A percentile compares a stretch with the other conserved stretches of the same genome.
These are phyloP conservation scores for Beris morrisii DNA, from an alignment of 2,888 invertebrate genomes.

Conservation along the genomic window DNA sequence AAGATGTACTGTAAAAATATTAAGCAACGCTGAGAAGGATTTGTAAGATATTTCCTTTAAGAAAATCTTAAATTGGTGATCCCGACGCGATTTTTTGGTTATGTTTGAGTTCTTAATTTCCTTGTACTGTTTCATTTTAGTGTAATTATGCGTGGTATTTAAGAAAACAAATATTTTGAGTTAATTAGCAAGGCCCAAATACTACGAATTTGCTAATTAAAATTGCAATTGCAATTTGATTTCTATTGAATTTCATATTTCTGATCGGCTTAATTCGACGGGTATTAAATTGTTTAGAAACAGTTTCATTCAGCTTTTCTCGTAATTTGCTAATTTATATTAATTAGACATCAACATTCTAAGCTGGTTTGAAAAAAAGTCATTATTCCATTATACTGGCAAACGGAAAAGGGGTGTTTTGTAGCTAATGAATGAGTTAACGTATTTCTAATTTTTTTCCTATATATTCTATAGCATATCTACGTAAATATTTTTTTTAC, in stretches of 20 bases:
- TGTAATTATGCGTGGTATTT: no score
- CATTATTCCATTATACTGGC: neutral
- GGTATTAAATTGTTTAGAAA: neutral
- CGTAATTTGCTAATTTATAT: neutral
- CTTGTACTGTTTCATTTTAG: no score
- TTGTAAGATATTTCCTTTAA: no score
- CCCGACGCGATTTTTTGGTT: no score
- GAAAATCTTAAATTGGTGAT: no score
- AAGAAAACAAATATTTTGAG: no score
- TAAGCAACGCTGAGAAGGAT: no score
- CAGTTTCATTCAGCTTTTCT: neutral
- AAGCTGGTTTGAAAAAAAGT: neutral
- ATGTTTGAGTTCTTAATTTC: no score
- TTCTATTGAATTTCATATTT: neutral
- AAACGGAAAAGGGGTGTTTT: neutral
- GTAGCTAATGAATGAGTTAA: constrained; percentile 6
- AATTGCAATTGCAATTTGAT: neutral
- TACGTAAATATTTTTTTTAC: neutral
- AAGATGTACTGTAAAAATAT: no score
- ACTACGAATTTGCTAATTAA: no score
- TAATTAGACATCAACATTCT: neutral
- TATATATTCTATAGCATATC: neutral
- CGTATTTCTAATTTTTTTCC: neutral
- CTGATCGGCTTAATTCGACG: neutral
- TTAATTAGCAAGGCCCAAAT: no score